Percentiles rank a stretch among this genome's conserved stretches.
phyloP scores from a whole-genome alignment of 2,888 invertebrate genomes.

The Julus scanicus region DNA sequence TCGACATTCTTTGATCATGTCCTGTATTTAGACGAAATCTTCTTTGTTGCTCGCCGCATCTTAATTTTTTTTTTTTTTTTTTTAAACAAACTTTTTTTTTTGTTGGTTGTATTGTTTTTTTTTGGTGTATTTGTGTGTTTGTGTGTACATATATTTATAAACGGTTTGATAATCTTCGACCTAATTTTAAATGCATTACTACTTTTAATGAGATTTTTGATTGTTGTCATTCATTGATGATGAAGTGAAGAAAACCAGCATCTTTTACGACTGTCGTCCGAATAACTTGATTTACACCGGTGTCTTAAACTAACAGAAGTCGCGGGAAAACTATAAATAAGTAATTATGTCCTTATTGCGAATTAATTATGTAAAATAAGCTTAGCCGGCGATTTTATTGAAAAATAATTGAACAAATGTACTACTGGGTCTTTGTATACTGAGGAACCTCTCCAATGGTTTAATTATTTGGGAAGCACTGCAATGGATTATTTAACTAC shows the following conservation, averaged over 20 bases:
- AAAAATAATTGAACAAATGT: neutral
- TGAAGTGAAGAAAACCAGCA: slow-evolving; percentile 41
- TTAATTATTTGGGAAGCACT: no score
- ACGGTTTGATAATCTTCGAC: slow-evolving; percentile 47
- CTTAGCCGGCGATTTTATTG: neutral
- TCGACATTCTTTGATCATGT: slow-evolving; percentile 36
- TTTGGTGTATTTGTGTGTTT: no score
- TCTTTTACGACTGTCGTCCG: slow-evolving; percentile 43
- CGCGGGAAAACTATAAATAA: neutral
- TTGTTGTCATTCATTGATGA: slow-evolving; percentile 47
- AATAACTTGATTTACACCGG: slow-evolving; percentile 25
- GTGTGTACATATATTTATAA: neutral
- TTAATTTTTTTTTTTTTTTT: neutral
- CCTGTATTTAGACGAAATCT: neutral
- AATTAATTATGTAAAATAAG: no score
- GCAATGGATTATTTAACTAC: no score
- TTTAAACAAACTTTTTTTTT: slow-evolving; percentile 8
- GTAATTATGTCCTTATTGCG: neutral
- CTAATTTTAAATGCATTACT: slow-evolving; percentile 30
- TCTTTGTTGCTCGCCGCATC: slow-evolving; percentile 44
- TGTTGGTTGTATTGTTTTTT: no score
- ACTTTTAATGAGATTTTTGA: slow-evolving; percentile 31
- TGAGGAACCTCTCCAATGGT: no score
- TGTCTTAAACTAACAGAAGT: slow-evolving; percentile 2
- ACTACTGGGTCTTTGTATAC: no score